A percentile compares a stretch with the other conserved stretches of the same genome.
Evolutionary conservation across 2,797 vertebrate genomes (phyloP).

Genomic region (Bradypus variegatus): DNA sequence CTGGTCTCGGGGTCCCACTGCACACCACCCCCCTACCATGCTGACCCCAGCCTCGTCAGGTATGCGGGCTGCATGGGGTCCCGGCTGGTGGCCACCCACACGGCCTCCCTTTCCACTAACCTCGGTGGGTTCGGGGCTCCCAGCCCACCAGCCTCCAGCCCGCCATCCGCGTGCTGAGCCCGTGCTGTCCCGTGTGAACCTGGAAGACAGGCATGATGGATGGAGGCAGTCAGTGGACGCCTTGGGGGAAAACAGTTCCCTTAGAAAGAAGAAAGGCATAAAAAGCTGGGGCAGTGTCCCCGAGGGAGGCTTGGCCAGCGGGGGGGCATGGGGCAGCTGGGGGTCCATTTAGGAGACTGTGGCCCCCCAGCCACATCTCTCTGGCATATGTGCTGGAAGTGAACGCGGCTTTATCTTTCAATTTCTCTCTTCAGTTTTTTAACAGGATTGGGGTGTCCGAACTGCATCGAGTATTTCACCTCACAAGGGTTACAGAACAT

Average conservation of each 20-base stretch:
- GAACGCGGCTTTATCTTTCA: slow-evolving; percentile 58
- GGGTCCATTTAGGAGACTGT: fast-evolving
- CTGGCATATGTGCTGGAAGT: neutral
- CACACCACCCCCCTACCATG: slow-evolving; percentile 95
- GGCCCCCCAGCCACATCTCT: fast-evolving
- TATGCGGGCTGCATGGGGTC: slow-evolving; percentile 60
- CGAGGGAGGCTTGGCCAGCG: fast-evolving
- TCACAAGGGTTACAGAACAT: slow-evolving; percentile 96
- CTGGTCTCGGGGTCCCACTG: slow-evolving; percentile 93
- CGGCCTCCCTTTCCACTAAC: slow-evolving; percentile 37
- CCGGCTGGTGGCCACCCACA: neutral
- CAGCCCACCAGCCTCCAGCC: slow-evolving; percentile 45
- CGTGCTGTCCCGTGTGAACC: too few relatives aligned
- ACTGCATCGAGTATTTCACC: slow-evolving; percentile 98
- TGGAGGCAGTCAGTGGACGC: too few relatives aligned
- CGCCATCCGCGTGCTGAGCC: neutral
- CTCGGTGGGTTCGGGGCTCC: slow-evolving; percentile 23
- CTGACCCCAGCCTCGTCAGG: slow-evolving; percentile 97
- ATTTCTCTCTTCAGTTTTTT: slow-evolving; percentile 92
- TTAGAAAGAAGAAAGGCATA: neutral
- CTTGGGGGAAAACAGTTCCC: neutral
- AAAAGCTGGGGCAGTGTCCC: neutral
- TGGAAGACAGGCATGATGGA: too few relatives aligned
- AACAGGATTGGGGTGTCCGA: slow-evolving; percentile 97
- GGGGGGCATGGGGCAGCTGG: neutral